Evolutionary conservation across 2,797 vertebrate species (phyloP).

Genomic region (Triplophysa yarkandensis): DNA sequence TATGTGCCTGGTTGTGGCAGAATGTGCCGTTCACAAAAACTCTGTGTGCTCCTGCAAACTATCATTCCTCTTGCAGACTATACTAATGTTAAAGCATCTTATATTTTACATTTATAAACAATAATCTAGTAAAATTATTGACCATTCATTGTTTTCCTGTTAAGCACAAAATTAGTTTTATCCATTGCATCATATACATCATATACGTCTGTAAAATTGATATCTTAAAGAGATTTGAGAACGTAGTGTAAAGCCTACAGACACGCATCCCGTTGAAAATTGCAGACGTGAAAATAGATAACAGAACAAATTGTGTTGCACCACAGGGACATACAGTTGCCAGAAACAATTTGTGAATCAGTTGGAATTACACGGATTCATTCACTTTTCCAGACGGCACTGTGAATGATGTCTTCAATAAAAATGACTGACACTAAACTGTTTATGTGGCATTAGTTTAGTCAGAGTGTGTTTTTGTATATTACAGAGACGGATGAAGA

Average conservation of each 20-base stretch:
- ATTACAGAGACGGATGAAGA: background rate
- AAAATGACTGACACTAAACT: background rate
- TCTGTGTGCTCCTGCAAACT: constrained; percentile 36
- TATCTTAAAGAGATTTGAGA: constrained; percentile 36
- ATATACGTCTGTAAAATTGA: constrained; percentile 42
- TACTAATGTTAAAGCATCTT: no score
- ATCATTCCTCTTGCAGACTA: constrained; percentile 7
- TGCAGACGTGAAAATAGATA: constrained; percentile 72
- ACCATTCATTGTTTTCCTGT: constrained; percentile 45
- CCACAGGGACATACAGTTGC: constrained; percentile 71
- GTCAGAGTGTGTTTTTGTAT: background rate
- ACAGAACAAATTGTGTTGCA: constrained; percentile 77
- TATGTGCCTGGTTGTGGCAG: constrained; percentile 32
- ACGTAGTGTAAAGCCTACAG: constrained; percentile 54
- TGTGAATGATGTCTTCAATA: background rate
- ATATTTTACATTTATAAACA: no score
- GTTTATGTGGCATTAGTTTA: background rate
- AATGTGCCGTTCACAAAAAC: constrained; percentile 30
- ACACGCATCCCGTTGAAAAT: constrained; percentile 78
- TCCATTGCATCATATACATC: constrained; percentile 28
- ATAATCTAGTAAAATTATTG: no score
- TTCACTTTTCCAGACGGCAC: background rate
- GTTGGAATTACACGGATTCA: constrained; percentile 24
- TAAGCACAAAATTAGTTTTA: constrained; percentile 20
- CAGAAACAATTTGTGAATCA: constrained; percentile 2